Conservation (phyloP, 2,888 invertebrate species). For the Trachelus stipa region DNA sequence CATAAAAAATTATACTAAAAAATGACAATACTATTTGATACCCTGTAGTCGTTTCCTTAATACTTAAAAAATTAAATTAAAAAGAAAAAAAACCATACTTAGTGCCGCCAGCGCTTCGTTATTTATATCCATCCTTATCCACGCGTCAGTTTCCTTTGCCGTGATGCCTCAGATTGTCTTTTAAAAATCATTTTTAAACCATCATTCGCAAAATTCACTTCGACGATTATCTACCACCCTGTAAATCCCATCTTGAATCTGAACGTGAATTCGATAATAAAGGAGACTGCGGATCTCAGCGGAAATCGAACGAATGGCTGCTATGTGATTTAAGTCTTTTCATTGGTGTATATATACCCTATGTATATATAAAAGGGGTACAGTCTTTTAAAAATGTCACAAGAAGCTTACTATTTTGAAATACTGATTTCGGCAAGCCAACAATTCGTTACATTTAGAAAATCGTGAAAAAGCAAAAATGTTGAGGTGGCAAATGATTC, state of each 20-base stretch:
- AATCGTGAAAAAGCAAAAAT: background rate
- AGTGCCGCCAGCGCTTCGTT: background rate
- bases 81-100: background rate
- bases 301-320: background rate
- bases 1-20: conserved; percentile 15
- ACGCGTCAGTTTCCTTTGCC: background rate
- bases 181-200: background rate
- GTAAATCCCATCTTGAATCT: background rate
- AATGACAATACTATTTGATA: conserved; percentile 31
- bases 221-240: background rate
- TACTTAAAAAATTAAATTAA: conserved; percentile 12
- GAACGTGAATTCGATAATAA: background rate
- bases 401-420: background rate
- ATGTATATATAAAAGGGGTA: too few relatives aligned
- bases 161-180: background rate
- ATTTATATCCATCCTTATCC: background rate
- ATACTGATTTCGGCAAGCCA: background rate
- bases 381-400: background rate
- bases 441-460: background rate
- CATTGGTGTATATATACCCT: background rate
- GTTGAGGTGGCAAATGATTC: background rate
- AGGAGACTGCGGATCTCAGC: background rate
- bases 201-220: background rate
- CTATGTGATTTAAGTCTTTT: background rate
- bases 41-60: conserved; percentile 38